Conservation (phyloP, 1,140 invertebrate genomes). For the Eumaeus atala region DNA sequence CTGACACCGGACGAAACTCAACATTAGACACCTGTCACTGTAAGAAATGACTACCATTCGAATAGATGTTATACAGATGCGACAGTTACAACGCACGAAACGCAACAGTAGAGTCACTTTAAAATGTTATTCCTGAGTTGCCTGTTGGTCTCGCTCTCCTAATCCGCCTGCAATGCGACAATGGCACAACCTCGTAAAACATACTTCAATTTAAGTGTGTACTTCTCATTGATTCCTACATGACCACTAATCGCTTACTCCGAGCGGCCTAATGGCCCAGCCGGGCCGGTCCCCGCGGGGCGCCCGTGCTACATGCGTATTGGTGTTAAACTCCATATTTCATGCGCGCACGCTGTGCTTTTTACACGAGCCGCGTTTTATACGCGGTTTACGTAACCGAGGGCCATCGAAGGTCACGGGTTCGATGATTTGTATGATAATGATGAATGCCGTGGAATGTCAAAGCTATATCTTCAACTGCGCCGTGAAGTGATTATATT, state of each 20-base stretch:
- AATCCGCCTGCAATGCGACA: too few relatives aligned
- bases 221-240: conserved; percentile 4
- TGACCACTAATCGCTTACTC: conserved; percentile 5
- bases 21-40: too few relatives aligned
- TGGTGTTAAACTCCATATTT: conserved; percentile 70
- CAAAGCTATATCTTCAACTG: too few relatives aligned
- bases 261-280: not conserved
- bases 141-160: too few relatives aligned
- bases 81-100: too few relatives aligned
- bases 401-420: not conserved
- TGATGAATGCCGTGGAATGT: not conserved
- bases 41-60: too few relatives aligned
- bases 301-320: conserved; percentile 43
- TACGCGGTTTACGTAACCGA: too few relatives aligned
- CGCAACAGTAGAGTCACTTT: too few relatives aligned
- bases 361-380: conserved; percentile 36
- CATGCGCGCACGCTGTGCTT: conserved; percentile 51
- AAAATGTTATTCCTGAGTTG: too few relatives aligned
- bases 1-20: too few relatives aligned
- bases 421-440: conserved; percentile 11
- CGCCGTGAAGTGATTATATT: not conserved
- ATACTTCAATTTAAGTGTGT: not conserved
- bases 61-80: too few relatives aligned
- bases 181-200: too few relatives aligned
- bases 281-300: conserved; percentile 39